These are phyloP conservation scores for Hydropotes inermis DNA, from an alignment of 2,113 vertebrate genomes.

Conservation along the genomic window DNA sequence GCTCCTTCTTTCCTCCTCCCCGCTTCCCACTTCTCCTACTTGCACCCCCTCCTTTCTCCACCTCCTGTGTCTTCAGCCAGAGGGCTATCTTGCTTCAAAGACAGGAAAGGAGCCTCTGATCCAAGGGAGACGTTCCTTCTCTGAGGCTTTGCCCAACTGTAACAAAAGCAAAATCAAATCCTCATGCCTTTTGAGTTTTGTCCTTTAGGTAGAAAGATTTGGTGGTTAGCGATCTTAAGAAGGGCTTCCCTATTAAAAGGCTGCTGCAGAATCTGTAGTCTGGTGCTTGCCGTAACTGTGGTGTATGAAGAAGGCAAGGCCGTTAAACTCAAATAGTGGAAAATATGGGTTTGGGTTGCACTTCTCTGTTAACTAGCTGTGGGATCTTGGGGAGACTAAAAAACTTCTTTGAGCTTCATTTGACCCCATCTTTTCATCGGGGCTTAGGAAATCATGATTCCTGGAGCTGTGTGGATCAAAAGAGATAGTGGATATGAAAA, in stretches of 20 bases:
- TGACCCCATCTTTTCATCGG: background rate
- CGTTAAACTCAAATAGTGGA: background rate
- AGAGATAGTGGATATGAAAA: background rate
- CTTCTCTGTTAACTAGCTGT: background rate
- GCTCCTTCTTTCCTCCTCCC: background rate
- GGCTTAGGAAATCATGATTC: background rate
- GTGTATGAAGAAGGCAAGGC: background rate
- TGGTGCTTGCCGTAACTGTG: fast-evolving
- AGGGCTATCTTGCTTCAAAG: background rate
- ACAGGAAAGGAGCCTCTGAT: background rate
- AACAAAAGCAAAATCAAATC: background rate
- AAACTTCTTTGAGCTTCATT: background rate
- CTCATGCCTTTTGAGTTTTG: background rate
- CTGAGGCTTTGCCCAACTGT: background rate
- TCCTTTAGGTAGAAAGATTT: background rate
- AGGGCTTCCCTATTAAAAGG: background rate
- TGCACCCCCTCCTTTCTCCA: background rate
- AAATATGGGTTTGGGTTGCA: background rate
- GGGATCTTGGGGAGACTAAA: background rate
- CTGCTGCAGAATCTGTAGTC: background rate
- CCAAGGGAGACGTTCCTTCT: background rate
- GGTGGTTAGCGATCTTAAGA: background rate
- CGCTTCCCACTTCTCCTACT: background rate
- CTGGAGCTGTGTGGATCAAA: background rate
- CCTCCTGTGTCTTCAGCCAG: background rate